A percentile compares a stretch with the other conserved stretches of the same genome.
These are phyloP conservation scores for Lypha dubia DNA, from an alignment of 2,888 invertebrate species.

Conservation along the genomic window DNA sequence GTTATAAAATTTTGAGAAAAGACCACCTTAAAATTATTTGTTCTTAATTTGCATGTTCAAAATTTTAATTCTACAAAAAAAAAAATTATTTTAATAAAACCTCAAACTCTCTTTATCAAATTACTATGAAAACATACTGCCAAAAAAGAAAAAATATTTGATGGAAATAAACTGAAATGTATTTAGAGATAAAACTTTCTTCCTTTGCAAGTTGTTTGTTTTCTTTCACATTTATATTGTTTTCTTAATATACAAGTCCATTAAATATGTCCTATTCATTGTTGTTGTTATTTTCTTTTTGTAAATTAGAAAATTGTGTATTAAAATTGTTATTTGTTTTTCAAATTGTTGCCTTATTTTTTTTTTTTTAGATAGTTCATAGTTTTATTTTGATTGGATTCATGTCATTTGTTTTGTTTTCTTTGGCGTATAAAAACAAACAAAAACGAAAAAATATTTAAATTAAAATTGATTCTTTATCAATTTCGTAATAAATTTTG, in stretches of 20 bases:
- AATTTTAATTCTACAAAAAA: not conserved
- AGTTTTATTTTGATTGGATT: not conserved
- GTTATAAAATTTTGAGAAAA: not conserved
- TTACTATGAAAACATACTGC: not conserved
- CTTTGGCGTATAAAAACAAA: not conserved
- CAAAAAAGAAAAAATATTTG: not conserved
- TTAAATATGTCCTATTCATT: slow-evolving; percentile 1
- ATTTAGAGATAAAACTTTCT: not conserved
- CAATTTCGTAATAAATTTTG: not conserved
- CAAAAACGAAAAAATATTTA: not conserved
- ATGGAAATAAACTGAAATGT: not conserved
- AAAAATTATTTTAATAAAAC: not conserved
- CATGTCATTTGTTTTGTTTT: not conserved
- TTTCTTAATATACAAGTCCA: not conserved
- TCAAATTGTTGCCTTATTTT: not conserved
- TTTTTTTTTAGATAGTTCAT: not conserved
- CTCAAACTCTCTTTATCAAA: not conserved
- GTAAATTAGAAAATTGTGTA: not conserved
- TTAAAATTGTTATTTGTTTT: slow-evolving; percentile 20
- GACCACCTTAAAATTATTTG: not conserved
- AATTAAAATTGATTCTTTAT: not conserved
- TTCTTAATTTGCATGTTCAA: not conserved
- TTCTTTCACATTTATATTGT: not conserved
- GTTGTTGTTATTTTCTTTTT: slow-evolving; percentile 9
- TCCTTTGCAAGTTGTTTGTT: not conserved